Evolutionary conservation across 1,140 invertebrate species (phyloP).

Genomic region (Lucilia sericata): DNA sequence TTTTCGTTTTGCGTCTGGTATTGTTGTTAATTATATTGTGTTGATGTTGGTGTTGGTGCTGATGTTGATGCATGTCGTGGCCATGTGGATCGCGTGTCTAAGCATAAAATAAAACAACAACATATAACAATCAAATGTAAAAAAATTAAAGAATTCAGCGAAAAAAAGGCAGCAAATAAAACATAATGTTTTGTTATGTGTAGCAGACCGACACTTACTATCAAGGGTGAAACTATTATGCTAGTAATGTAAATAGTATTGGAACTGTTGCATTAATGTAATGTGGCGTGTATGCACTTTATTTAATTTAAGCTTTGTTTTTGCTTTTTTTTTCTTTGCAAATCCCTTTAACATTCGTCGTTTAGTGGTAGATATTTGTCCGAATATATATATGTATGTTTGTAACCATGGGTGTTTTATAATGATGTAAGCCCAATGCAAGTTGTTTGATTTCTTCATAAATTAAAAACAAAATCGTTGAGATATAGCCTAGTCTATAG

Average conservation of each 20-base stretch:
- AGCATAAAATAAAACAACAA: constrained; percentile 24
- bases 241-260: neutral
- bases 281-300: constrained; percentile 14
- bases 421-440: too few relatives aligned
- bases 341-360: neutral
- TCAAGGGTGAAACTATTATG: neutral
- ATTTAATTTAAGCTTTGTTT: constrained; percentile 18
- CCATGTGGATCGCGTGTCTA: constrained; percentile 65
- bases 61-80: constrained; percentile 68
- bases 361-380: too few relatives aligned
- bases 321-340: neutral
- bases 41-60: constrained; percentile 70
- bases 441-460: too few relatives aligned
- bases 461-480: too few relatives aligned
- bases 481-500: too few relatives aligned
- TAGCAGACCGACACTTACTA: neutral
- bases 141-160: neutral
- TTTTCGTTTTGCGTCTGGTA: constrained; percentile 84
- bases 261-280: constrained; percentile 11
- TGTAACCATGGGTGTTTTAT: too few relatives aligned
- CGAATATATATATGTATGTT: too few relatives aligned
- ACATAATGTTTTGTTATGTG: neutral
- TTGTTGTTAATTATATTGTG: constrained; percentile 79
- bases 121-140: constrained; percentile 2
- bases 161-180: neutral